Base-by-base conservation (phyloP, 35 echinoderm and acorn worm genomes). In the Heliocidaris erythrogramma region DNA sequence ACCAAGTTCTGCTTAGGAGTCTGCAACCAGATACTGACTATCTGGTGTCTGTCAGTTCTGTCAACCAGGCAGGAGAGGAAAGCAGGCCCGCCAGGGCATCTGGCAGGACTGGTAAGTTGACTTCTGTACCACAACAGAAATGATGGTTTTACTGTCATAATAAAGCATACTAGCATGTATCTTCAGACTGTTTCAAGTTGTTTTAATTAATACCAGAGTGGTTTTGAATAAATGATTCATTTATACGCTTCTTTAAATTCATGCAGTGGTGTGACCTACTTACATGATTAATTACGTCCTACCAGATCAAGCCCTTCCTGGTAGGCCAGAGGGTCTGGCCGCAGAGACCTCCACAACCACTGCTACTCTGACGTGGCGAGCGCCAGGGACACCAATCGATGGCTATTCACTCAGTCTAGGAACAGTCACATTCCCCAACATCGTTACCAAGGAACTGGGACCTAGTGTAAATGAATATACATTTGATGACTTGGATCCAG, bases 31-130 rank as follows among this genome's bases (percentile, higher is more conserved):
- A 89, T 32, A 89, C 87, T 17, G 87, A 89, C 24, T 89, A 32
- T 48, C 29, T 89, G 31, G 30, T 89, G 87, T n/a, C 87, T 89
- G 87, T 89, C 87, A 89, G 31, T 89, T 32, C 87, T 48, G 87
- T 89, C 12, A 89, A 89, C 32, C 87, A 48, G 18, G 87, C 11
- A 89, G 87, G 87, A 24, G 65, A 78, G 35, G 65, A 84, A 31
- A 89, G 87, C 47, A 32, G 87, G 24, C 87, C 87, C 31, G 31
- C 87, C 87, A 89, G 31, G 87, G 87, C 87, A 48, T 31, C 87
- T 3, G 87, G 31, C 47, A 89, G 30, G 32, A 89, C 87, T 42
- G 87, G 87, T 89, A 48, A 24, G 87, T 89, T 89, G 29, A 18
- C 35, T 42, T 42, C 3, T 78, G n/a, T 2, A 78, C 27, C 7